Evolutionary conservation across 92 coral and sea anemone genomes (phyloP).

Genomic region (Zoanthus solanderi): DNA sequence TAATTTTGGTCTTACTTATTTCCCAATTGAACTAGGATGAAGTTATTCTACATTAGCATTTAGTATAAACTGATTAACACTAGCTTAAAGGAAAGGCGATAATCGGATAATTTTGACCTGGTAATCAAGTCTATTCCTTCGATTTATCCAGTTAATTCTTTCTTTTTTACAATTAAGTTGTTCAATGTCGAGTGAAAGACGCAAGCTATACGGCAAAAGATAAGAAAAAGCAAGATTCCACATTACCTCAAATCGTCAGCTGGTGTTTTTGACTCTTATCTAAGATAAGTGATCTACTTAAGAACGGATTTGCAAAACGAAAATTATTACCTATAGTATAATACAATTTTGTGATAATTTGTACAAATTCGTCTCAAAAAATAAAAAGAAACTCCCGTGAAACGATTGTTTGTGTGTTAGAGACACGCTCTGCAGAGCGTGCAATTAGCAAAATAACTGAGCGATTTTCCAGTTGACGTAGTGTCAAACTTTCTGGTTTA

Average conservation of each 20-base stretch:
- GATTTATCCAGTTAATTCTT: conserved; percentile 60
- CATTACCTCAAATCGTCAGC: conserved; percentile 41
- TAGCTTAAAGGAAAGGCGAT: conserved; percentile 27
- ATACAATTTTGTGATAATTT: conserved; percentile 20
- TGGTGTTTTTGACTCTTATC: conserved; percentile 63
- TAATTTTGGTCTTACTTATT: not conserved
- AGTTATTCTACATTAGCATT: conserved; percentile 10
- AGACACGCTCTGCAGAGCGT: not conserved
- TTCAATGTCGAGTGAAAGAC: conserved; percentile 75
- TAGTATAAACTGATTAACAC: conserved; percentile 1
- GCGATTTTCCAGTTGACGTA: conserved; percentile 6
- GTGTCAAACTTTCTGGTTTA: not conserved
- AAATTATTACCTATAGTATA: conserved; percentile 48
- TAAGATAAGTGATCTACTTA: conserved; percentile 53
- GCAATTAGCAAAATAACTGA: not conserved
- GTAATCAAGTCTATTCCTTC: conserved; percentile 40
- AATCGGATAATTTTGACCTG: conserved; percentile 46
- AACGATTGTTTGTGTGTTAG: not conserved
- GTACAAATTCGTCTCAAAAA: not conserved
- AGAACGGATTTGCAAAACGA: conserved; percentile 59
- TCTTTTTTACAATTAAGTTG: conserved; percentile 78
- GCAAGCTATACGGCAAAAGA: conserved; percentile 68
- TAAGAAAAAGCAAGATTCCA: conserved; percentile 64
- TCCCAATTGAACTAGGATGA: not conserved
- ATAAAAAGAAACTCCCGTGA: not conserved